Evolutionary conservation across 2,113 vertebrate species (phyloP).

Genomic region (Heliornis fulica): DNA sequence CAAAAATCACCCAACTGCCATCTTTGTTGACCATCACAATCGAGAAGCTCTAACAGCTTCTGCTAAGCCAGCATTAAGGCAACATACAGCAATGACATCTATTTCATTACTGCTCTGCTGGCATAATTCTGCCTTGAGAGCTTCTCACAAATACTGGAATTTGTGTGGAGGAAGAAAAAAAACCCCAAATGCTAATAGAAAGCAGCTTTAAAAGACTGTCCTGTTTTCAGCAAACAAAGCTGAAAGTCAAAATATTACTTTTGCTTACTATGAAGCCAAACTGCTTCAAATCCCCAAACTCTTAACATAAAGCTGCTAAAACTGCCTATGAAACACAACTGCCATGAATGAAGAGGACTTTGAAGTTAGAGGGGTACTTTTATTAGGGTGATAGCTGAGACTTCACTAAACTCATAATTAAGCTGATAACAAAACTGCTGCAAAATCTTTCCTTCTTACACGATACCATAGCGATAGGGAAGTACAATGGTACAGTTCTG

Average conservation of each 20-base stretch:
- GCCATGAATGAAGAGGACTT: neutral
- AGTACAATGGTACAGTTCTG: neutral
- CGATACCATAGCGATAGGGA: neutral
- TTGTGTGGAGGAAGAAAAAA: rapidly evolving
- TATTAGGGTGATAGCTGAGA: neutral
- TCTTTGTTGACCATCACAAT: neutral
- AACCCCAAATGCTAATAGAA: neutral
- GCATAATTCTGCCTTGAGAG: neutral
- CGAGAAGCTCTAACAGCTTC: neutral
- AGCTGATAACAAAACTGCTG: neutral
- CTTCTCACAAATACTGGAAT: neutral
- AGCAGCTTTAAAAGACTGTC: neutral
- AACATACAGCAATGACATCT: neutral
- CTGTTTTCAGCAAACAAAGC: neutral
- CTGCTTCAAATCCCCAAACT: neutral
- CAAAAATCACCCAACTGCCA: neutral
- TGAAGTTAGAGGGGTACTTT: neutral
- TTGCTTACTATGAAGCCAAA: neutral
- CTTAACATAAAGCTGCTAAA: neutral
- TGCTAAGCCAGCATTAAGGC: neutral
- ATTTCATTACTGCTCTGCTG: neutral
- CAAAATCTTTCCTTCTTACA: neutral
- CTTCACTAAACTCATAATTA: neutral
- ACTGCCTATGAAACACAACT: neutral
- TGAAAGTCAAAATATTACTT: neutral